phyloP scores from a whole-genome alignment of 2,888 invertebrate species.

The Cheilosia soror region DNA sequence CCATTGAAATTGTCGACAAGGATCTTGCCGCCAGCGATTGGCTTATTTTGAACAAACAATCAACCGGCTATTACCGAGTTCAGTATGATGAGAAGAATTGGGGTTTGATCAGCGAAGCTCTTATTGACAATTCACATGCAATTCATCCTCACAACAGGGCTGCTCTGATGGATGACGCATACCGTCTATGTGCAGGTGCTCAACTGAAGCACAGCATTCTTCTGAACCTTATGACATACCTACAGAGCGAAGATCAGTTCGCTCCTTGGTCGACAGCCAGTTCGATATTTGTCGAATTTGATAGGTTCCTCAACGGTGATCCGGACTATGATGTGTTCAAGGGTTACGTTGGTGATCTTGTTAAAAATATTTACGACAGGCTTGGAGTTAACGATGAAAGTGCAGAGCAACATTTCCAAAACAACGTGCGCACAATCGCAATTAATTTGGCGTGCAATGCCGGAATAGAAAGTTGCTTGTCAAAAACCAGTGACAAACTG shows the following conservation, averaged over 20 bases:
- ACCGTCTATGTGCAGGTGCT: conserved; percentile 77
- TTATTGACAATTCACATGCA: conserved; percentile 86
- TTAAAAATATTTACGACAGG: conserved; percentile 79
- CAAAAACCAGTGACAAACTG: conserved; percentile 80
- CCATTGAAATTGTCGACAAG: conserved; percentile 35
- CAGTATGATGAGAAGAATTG: conserved; percentile 89
- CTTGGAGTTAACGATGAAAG: conserved; percentile 79
- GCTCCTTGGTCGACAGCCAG: conserved; percentile 81
- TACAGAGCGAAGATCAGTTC: conserved; percentile 80
- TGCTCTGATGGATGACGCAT: conserved; percentile 93
- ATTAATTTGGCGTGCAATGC: conserved; percentile 81
- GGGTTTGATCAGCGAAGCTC: conserved; percentile 86
- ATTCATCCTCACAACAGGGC: conserved; percentile 92
- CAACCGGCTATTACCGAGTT: conserved; percentile 86
- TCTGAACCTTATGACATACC: conserved; percentile 79
- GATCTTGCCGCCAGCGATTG: conserved; percentile 77
- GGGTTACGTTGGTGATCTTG: conserved; percentile 77
- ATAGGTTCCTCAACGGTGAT: conserved; percentile 79
- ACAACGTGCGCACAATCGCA: conserved; percentile 79
- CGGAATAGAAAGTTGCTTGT: conserved; percentile 79
- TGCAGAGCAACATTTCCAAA: conserved; percentile 80
- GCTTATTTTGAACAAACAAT: conserved; percentile 82
- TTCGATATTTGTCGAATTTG: conserved; percentile 77
- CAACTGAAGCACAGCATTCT: conserved; percentile 78
- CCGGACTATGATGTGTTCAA: conserved; percentile 77